These are phyloP conservation scores for Chiroxiphia lanceolata DNA, from an alignment of 2,797 vertebrate genomes.

Conservation along the genomic window DNA sequence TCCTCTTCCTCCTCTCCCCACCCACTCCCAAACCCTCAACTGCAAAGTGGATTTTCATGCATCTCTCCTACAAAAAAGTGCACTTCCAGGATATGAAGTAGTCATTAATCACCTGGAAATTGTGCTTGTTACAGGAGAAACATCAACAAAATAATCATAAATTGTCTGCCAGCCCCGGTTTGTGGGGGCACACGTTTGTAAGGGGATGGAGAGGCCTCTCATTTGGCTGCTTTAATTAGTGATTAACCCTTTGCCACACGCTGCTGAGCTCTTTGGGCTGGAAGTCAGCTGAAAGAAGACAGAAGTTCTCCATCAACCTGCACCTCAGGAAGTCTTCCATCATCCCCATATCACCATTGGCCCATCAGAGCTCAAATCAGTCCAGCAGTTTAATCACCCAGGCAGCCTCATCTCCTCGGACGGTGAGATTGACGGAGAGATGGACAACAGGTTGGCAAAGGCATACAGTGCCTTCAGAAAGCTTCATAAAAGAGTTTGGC, in stretches of 20 bases:
- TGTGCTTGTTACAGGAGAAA: slow-evolving; percentile 44
- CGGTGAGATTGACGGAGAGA: no score
- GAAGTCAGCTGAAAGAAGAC: no score
- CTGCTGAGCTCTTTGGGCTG: no score
- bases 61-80: neutral
- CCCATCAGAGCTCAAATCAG: no score
- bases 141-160: slow-evolving; percentile 65
- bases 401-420: no score
- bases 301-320: no score
- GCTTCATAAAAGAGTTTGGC: no score
- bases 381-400: no score
- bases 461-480: no score
- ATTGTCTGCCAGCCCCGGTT: slow-evolving; percentile 50
- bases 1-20: neutral
- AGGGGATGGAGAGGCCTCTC: neutral
- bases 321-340: no score
- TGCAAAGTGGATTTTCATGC: neutral
- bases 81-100: slow-evolving; percentile 5
- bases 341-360: no score
- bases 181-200: neutral
- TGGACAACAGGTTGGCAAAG: no score
- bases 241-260: neutral
- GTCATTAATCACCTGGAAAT: slow-evolving; percentile 54
- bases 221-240: slow-evolving; percentile 17
- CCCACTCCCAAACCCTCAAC: neutral